A percentile compares a stretch with the other conserved stretches of the same genome.
phyloP scores from a whole-genome alignment of 2,113 vertebrate species.

The Neoarius graeffei region DNA sequence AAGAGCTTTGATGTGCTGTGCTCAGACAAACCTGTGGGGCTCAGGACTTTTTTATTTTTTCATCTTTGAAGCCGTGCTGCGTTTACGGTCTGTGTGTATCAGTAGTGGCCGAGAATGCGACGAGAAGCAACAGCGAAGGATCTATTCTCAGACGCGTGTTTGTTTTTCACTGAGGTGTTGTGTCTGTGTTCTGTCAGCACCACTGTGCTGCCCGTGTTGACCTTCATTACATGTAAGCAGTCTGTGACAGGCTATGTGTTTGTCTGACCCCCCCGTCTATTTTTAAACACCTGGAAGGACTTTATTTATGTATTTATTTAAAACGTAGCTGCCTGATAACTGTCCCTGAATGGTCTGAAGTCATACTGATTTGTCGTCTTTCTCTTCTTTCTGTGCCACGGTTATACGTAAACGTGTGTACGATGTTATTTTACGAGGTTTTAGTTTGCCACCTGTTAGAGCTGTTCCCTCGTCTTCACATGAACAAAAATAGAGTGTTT shows the following conservation, averaged over 20 bases:
- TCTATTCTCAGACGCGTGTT: conserved; percentile 2
- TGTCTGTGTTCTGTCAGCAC: conserved; percentile 35
- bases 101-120: neutral
- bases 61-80: neutral
- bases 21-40: neutral
- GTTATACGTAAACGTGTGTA: neutral
- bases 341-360: neutral
- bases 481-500: too few species aligned
- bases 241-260: neutral
- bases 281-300: neutral
- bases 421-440: too few species aligned
- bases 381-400: neutral
- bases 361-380: neutral
- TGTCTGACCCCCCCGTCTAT: neutral
- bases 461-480: too few species aligned
- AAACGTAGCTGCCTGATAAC: neutral
- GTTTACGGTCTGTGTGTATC: conserved; percentile 6
- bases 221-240: conserved; percentile 24
- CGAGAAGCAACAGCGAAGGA: neutral
- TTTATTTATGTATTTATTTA: too few species aligned
- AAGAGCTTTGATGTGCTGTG: conserved; percentile 12
- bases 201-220: conserved; percentile 2
- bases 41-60: neutral
- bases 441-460: too few species aligned
- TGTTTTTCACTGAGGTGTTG: conserved; percentile 19